These are phyloP conservation scores for Callospermophilus lateralis DNA, from an alignment of 2,113 vertebrate genomes.

Conservation along the genomic window DNA sequence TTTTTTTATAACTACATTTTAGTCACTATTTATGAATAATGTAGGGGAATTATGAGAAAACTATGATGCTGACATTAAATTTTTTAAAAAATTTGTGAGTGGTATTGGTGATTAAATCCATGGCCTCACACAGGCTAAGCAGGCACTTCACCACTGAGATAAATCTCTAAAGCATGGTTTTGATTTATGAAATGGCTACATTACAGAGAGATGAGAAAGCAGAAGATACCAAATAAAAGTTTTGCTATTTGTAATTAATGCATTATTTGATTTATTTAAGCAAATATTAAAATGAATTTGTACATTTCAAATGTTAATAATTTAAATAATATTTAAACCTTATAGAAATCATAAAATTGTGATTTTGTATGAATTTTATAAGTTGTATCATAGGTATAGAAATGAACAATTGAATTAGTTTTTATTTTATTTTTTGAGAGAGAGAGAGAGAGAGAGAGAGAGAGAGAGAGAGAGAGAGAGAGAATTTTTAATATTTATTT, in stretches of 20 bases:
- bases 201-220: background rate
- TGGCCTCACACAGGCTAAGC: background rate
- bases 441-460: too few species aligned
- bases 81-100: background rate
- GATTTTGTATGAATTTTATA: background rate
- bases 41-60: background rate
- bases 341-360: background rate
- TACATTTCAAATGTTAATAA: constrained; percentile 1
- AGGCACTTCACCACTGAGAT: background rate
- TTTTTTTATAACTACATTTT: background rate
- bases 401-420: background rate
- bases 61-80: background rate
- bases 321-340: background rate
- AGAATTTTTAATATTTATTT: too few species aligned
- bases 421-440: too few species aligned
- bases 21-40: background rate
- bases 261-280: background rate
- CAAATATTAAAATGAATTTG: background rate
- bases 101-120: background rate
- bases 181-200: background rate
- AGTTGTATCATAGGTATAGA: background rate
- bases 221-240: background rate
- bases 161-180: background rate
- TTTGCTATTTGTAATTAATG: background rate
- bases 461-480: too few species aligned